Base-by-base conservation (phyloP, 2,888 invertebrate species). In the Aphidius colemani region DNA sequence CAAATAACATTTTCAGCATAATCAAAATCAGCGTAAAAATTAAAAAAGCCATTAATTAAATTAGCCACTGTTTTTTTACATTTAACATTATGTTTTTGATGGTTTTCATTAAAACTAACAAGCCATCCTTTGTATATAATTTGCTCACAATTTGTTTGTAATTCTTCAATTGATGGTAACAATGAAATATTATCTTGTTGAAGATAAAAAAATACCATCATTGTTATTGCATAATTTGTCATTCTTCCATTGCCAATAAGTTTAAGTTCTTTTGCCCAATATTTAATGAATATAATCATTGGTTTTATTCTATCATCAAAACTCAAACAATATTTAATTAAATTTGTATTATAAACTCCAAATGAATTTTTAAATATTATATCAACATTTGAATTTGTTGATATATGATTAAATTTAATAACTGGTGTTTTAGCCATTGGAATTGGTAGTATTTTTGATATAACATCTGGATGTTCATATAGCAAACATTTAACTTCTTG, bases 341-440 rank as follows among this genome's bases (percentile, higher is more conserved):
- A 85, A 45, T 84, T 80, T 65, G 88, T 90, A 79, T 93, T 94
- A 71, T 86, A 86, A 0, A 90, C 86, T 3, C 91, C 92, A 5
- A 90, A 84, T 13, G 87, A 85, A 55, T 89, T 90, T 71, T 89
- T 90, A 76, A 92, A 88, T 60, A 89, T 90, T 43, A 94, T 84
- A 78, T 94, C 94, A 71, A 91, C 88, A 72, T 86, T 86, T 30
- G 88, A 86, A 0, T 84, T 82, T 0, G 90, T 89, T 9, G 84
- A 83, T 3, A 82, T 70, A 76, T 92, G 90, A 66, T 85, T 83
- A 78, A 90, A 90, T 76, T 91, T 92, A 9, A 94, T 87, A 67
- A 94, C 91, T 40, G 94, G 94, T 6, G 90, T 91, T 77, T 90
- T 89, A 10, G 93, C 92, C 57, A 85, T 84, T 0, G 89, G 88